Conservation (phyloP, 2,797 vertebrate species). For the Epinephelus awoara region DNA sequence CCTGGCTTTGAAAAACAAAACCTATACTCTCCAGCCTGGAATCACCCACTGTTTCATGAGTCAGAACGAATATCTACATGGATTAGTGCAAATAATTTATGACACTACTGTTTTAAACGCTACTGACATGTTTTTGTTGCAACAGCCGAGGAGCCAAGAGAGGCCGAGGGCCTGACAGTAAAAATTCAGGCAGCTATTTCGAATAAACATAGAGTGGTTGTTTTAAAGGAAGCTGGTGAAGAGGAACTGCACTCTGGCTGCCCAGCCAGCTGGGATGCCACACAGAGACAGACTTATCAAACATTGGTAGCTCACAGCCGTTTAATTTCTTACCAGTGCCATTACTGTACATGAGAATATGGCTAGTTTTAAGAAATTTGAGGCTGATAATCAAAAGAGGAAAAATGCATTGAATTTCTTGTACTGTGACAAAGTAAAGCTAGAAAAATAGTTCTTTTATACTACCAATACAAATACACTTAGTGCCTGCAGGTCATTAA, state of each 20-base stretch:
- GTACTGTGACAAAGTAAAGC: not conserved
- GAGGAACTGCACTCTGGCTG: conserved; percentile 71
- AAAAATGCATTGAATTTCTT: conserved; percentile 16
- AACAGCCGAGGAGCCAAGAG: conserved; percentile 55
- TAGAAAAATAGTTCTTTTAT: conserved; percentile 1
- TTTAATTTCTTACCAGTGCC: conserved; percentile 32
- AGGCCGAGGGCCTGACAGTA: conserved; percentile 48
- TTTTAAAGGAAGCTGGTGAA: conserved; percentile 65
- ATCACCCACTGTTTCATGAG: conserved; percentile 73
- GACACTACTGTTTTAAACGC: conserved; percentile 70
- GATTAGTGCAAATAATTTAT: conserved; percentile 72
- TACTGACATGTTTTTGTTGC: conserved; percentile 68
- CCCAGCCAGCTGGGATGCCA: conserved; percentile 63
- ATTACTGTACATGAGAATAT: conserved; percentile 25
- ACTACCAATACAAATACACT: conserved; percentile 22
- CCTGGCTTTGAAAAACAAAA: conserved; percentile 77
- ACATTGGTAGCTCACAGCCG: conserved; percentile 30
- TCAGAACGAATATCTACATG: conserved; percentile 75
- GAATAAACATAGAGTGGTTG: conserved; percentile 62
- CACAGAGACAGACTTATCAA: conserved; percentile 59
- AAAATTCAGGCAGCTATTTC: conserved; percentile 55
- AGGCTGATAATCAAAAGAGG: not conserved
- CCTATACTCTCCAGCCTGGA: conserved; percentile 52
- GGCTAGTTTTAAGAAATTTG: conserved; percentile 13
- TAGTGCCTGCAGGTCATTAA: conserved; percentile 35